A percentile compares a stretch with the other conserved stretches of the same genome.
Evolutionary conservation across 2,797 vertebrate species (phyloP).

Genomic region (Malacoraja senta): DNA sequence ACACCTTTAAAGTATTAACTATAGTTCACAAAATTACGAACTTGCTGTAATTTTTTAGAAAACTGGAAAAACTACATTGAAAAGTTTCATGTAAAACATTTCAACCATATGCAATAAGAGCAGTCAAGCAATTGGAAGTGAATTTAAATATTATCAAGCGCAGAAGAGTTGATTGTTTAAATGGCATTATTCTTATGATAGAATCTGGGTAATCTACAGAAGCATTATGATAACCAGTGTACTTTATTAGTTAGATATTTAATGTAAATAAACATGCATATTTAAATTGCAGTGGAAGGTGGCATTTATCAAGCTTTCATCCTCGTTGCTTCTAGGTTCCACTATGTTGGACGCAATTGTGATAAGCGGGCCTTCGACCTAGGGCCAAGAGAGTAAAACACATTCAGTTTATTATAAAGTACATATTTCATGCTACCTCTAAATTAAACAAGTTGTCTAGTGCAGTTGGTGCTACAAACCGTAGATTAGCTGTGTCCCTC

Average conservation of each 20-base stretch:
- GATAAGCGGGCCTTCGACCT: constrained; percentile 64
- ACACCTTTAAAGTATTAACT: not conserved
- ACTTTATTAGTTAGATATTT: constrained; percentile 25
- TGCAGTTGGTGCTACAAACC: too few relatives aligned
- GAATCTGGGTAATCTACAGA: not conserved
- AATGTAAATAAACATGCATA: constrained; percentile 10
- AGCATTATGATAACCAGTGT: not conserved
- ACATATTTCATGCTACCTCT: too few relatives aligned
- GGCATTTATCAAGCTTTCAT: not conserved
- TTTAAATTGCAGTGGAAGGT: not conserved
- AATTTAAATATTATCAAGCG: not conserved
- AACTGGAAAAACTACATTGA: not conserved
- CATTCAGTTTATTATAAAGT: constrained; percentile 10
- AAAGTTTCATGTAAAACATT: not conserved
- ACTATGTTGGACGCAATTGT: constrained; percentile 57
- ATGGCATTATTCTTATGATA: not conserved
- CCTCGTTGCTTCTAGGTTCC: not conserved
- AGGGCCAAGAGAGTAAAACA: constrained; percentile 49
- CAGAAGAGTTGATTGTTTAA: not conserved
- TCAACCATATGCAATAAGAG: not conserved
- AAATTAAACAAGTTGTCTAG: too few relatives aligned
- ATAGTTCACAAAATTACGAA: not conserved
- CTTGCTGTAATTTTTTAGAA: not conserved
- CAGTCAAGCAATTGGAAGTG: not conserved
- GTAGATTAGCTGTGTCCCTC: too few relatives aligned